Percentiles rank a stretch among this genome's conserved stretches.
phyloP scores from a whole-genome alignment of 2,113 vertebrate species.

The Leucopsar rothschildi region DNA sequence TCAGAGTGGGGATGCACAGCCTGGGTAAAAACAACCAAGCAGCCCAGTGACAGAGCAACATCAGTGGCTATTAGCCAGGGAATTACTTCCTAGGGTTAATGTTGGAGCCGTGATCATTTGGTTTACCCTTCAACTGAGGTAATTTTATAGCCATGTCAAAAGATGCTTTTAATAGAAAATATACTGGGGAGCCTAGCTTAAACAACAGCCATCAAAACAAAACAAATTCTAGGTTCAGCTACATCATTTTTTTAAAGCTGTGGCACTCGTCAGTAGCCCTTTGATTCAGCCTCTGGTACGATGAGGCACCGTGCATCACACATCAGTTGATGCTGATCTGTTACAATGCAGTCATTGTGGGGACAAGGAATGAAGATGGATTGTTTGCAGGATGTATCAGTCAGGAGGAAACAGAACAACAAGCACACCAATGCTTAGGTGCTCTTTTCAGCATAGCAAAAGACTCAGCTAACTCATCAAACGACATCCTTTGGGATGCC shows the following conservation, averaged over 20 bases:
- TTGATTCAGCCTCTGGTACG: neutral
- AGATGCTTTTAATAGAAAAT: neutral
- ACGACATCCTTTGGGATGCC: neutral
- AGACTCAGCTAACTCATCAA: neutral
- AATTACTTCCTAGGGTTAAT: neutral
- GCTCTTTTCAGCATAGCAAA: neutral
- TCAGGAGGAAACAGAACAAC: slow-evolving; percentile 21
- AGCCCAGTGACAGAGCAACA: neutral
- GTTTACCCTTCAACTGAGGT: neutral
- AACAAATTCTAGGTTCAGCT: neutral
- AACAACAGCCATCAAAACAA: neutral
- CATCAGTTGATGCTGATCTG: neutral
- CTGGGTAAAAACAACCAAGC: neutral
- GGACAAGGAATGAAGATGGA: neutral
- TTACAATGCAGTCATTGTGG: slow-evolving; percentile 51
- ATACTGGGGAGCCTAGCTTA: neutral
- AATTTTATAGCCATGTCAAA: neutral
- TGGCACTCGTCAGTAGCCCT: neutral
- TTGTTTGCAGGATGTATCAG: neutral
- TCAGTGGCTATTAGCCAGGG: neutral
- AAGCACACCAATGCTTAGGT: neutral
- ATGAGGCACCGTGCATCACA: neutral
- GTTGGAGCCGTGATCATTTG: rapidly evolving
- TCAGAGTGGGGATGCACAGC: neutral
- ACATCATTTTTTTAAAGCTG: neutral